Evolutionary conservation across 2,888 invertebrate genomes (phyloP), one percentile per base, ranked within the genome.

Genomic region (Halocaridina rubra): DNA sequence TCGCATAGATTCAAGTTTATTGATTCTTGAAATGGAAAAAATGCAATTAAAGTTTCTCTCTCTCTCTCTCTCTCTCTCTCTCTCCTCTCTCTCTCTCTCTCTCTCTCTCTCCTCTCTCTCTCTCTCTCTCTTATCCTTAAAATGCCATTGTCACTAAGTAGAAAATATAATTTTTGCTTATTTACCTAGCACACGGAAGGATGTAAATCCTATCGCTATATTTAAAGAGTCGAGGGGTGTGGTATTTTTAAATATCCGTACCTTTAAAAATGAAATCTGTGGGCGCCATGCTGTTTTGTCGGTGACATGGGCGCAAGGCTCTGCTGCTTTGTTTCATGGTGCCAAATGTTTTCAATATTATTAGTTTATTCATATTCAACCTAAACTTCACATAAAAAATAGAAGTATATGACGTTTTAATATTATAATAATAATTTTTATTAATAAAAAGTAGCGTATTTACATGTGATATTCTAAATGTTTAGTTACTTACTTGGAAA

Each of bases 301-400:
- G 74, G 74, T 72, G 57, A 61, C 71, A 39, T 72, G 59, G 59
- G 80, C 80, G 80, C 80, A 80, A 24, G n/a, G 22, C 76, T 24
- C 59, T 3, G 19, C 30, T 61, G 76, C 32, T n/a, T 29, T n/a
- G 7, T 16, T 7, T 10, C n/a, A n/a, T n/a, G n/a, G 61, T 59
- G 76, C 32, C 76, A 75, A 24, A 57, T 75, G 13, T n/a, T 19
- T 10, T 7, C 4, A 0, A 71, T 30, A 3, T 10, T 13, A 29
- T 29, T n/a, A n/a, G 19, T 30, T 3, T 30, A 71, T n/a, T 27
- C 10, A 10, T 10, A 5, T 4, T 30, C 3, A 24, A 29, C 13
- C 32, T 0, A 32, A 30, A 67, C 4, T 4, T 19, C 61, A 24
- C 3, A 8, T 22, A 22, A 3, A 57, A 13, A n/a, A 16, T 75